These are phyloP conservation scores for Dicyrtoma fusca DNA, from an alignment of 2,888 invertebrate species.

Conservation along the genomic window DNA sequence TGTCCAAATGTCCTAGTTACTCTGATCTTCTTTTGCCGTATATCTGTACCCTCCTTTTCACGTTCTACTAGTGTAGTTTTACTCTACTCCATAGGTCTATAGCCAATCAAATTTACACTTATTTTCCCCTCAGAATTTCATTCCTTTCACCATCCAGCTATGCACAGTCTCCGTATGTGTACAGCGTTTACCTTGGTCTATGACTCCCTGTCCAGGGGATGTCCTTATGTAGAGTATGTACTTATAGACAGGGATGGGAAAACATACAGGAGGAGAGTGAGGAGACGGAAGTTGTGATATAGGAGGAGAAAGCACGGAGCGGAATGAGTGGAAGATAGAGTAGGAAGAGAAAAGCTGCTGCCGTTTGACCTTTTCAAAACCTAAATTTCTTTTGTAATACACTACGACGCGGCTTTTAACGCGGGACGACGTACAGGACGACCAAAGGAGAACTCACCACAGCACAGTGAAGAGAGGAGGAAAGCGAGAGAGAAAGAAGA, in stretches of 20 bases:
- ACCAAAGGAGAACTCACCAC: neutral
- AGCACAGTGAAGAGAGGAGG: neutral
- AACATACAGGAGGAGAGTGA: too few relatives aligned
- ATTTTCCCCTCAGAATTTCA: too few relatives aligned
- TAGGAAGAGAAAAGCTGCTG: neutral
- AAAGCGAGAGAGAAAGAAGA: conserved; percentile 20
- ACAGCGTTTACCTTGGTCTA: too few relatives aligned
- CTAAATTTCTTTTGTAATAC: neutral
- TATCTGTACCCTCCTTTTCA: neutral
- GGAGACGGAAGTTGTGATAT: neutral
- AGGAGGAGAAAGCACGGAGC: neutral
- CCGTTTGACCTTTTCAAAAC: conserved; percentile 14
- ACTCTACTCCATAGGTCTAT: too few relatives aligned
- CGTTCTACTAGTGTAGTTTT: neutral
- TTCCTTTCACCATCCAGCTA: too few relatives aligned
- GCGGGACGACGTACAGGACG: neutral
- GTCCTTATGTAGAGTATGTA: too few relatives aligned
- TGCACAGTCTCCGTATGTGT: too few relatives aligned
- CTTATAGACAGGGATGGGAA: too few relatives aligned
- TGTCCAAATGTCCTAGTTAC: neutral
- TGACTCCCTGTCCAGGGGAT: too few relatives aligned
- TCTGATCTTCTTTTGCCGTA: neutral
- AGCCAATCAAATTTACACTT: too few relatives aligned
- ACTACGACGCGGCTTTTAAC: neutral
- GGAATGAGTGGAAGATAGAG: conserved; percentile 1